Conservation (phyloP, 2,888 invertebrate species). For the Hirtodrosophila trivittata region DNA sequence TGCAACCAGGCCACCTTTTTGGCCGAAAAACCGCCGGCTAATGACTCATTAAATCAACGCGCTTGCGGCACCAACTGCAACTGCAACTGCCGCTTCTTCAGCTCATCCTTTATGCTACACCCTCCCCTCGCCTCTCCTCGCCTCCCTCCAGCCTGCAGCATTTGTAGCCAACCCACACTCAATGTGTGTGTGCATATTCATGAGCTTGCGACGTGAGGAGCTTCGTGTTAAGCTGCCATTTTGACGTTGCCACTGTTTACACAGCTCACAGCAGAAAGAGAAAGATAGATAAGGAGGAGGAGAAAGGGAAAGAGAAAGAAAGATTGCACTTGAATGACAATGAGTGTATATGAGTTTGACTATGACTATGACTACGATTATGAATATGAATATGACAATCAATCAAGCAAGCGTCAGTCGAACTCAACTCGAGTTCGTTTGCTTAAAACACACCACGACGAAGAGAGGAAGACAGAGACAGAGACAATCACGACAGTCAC, state of each 20-base stretch:
- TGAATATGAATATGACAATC: conserved; percentile 71
- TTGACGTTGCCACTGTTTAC: conserved; percentile 68
- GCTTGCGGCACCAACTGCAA: conserved; percentile 31
- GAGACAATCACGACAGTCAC: not conserved
- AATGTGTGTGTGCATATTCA: conserved; percentile 67
- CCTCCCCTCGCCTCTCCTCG: no score
- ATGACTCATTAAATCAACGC: conserved; percentile 74
- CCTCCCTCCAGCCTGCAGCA: not conserved
- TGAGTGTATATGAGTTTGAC: conserved; percentile 36
- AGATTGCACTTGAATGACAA: conserved; percentile 54
- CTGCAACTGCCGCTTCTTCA: conserved; percentile 29
- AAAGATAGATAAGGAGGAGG: not conserved
- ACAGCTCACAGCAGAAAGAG: conserved; percentile 16
- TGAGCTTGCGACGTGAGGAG: conserved; percentile 59
- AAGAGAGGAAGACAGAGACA: conserved; percentile 6
- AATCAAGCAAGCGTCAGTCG: conserved; percentile 64
- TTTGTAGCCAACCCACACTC: not conserved
- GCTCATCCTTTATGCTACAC: no score
- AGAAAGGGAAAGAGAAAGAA: not conserved
- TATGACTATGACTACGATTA: conserved; percentile 41
- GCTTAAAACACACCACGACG: conserved; percentile 29
- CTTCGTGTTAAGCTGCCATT: conserved; percentile 76
- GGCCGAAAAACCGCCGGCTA: conserved; percentile 49
- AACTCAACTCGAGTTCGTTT: conserved; percentile 46
- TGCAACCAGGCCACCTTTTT: conserved; percentile 45